Base-by-base conservation (phyloP, 2,797 vertebrate species). In the Melopsittacus undulatus region DNA sequence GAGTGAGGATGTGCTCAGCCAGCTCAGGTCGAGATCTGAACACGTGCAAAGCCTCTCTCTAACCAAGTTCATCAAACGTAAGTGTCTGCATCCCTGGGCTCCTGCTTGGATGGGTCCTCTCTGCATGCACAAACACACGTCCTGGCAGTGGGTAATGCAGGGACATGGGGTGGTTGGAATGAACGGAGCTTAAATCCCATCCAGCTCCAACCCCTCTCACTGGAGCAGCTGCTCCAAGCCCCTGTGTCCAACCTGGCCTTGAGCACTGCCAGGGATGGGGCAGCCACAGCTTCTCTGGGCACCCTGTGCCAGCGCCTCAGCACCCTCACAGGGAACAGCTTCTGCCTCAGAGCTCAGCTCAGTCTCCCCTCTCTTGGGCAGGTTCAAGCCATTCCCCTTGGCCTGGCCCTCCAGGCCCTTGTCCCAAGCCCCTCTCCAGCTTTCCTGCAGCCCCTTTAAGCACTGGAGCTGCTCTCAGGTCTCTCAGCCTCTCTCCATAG, bases 31-130 rank as follows among this genome's bases (percentile, higher is more conserved):
- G 1, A 87, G 51, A 36, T 67, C 83, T 0, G 73, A 98, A 32
- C 45, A 90, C 0, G 7, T 27, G 9, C 95, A 97, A 76, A 96
- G 98, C 94, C 91, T 98, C 22, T 97, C 98, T 3, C 96, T 99
- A 2, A 5, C n/a, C 17, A 95, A 98, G 94, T 99, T 99, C 97
- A 97, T 99, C 90, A 99, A 98, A 98, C 98, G 99, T 99, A 81
- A 97, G 98, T 97, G 34, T 12, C 6, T 9, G 5, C 16, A 1
- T 12, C 10, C 19, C 29, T 45, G 2, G 0, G 5, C 2, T 46
- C 34, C 42, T 3, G 0, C 42, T 26, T 1, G 8, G 32, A 3
- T 4, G 5, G 7, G 29, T 5, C 6, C 19, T 8, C 69, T 62
- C 27, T 8, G 14, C 74, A 38, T 42, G 17, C 18, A 9, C 26